A percentile compares a stretch with the other conserved stretches of the same genome.
Evolutionary conservation across 2,797 vertebrate genomes (phyloP).

Genomic region (Synaphobranchus kaupii): DNA sequence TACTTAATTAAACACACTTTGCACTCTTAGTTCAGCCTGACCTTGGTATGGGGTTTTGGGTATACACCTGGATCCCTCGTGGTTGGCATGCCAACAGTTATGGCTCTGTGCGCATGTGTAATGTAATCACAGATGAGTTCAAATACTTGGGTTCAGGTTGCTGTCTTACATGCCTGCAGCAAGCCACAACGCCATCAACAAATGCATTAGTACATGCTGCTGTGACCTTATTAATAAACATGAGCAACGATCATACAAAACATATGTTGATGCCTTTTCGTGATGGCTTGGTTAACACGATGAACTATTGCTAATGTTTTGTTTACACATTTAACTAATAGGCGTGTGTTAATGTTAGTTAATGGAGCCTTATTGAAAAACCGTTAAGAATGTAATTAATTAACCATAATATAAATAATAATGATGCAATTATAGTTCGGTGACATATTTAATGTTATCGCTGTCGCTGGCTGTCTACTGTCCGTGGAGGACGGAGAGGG

Average conservation of each 20-base stretch:
- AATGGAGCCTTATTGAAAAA: neutral
- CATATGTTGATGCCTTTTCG: neutral
- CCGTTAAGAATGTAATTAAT: neutral
- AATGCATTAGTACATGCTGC: neutral
- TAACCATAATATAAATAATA: neutral
- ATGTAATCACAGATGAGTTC: neutral
- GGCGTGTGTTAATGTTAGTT: neutral
- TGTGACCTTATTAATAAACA: neutral
- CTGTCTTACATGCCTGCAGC: neutral
- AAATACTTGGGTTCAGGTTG: neutral
- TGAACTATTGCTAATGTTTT: neutral
- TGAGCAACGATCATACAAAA: neutral
- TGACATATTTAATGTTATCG: neutral
- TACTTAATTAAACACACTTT: constrained; percentile 36
- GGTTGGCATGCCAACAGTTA: constrained; percentile 40
- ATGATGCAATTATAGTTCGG: neutral
- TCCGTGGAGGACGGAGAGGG: neutral
- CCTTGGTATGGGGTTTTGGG: constrained; percentile 33
- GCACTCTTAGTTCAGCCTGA: constrained; percentile 24
- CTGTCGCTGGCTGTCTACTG: neutral
- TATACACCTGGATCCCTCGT: constrained; percentile 31
- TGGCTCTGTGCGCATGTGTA: constrained; percentile 3
- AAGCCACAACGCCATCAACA: neutral
- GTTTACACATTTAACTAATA: neutral
- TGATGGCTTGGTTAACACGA: neutral